Percentiles rank a stretch among this genome's conserved stretches.
Evolutionary conservation across 2,797 vertebrate genomes (phyloP).

Genomic region (Schizopygopsis malacanthus): DNA sequence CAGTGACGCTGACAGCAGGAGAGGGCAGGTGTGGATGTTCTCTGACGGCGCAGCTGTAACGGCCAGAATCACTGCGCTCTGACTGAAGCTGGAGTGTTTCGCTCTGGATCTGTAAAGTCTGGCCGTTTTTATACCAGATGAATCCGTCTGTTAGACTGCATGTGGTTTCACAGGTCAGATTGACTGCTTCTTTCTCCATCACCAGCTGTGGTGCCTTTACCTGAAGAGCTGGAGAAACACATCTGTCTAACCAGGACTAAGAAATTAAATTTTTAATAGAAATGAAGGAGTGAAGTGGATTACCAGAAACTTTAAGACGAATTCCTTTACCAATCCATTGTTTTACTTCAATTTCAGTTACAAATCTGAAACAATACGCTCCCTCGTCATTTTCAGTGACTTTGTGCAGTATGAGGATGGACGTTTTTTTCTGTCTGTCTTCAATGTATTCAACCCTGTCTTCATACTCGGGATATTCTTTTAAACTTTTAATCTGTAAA

Average conservation of each 20-base stretch:
- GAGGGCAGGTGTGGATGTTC: constrained; percentile 22
- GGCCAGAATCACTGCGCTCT: not conserved
- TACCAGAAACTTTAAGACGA: not conserved
- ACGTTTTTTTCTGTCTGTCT: not conserved
- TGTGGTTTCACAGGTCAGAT: not conserved
- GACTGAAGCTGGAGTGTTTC: not conserved
- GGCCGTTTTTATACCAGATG: constrained; percentile 8
- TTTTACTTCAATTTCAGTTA: rapidly evolving
- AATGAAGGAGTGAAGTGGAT: not conserved
- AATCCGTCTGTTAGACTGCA: not conserved
- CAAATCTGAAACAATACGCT: not conserved
- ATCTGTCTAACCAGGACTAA: not conserved
- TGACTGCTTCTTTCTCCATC: not conserved
- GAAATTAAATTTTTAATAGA: not conserved
- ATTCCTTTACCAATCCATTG: rapidly evolving
- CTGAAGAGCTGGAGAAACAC: not conserved
- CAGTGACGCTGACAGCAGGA: not conserved
- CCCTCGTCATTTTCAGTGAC: not conserved
- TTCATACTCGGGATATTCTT: not conserved
- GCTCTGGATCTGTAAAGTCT: not conserved
- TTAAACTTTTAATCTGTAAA: too few species aligned
- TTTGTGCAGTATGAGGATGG: not conserved
- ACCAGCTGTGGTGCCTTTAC: not conserved
- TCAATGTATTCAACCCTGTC: not conserved
- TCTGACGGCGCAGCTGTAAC: constrained; percentile 30